Evolutionary conservation across 2,888 invertebrate genomes (phyloP), one percentile per base, ranked within the genome.

Genomic region (Leptodirus hochenwartii): DNA sequence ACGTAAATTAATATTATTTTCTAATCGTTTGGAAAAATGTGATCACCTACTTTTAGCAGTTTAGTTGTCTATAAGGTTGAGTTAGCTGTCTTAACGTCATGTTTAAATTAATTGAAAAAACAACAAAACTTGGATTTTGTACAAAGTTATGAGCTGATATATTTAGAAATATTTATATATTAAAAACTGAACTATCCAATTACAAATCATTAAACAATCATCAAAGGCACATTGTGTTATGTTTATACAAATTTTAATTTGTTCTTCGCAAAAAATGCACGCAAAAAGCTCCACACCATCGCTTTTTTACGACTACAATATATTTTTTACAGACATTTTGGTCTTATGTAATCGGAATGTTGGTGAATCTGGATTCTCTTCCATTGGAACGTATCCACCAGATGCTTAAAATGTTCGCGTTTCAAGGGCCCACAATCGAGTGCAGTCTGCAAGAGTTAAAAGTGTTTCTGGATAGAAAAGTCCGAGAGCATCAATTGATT

Each of bases 281-380:
- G n/a, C n/a, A n/a, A n/a, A n/a, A n/a, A n/a, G n/a, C n/a, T n/a
- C n/a, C n/a, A n/a, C n/a, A n/a, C n/a, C n/a, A n/a, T n/a, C n/a
- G n/a, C n/a, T n/a, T n/a, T n/a, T n/a, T n/a, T n/a, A n/a, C n/a
- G n/a, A n/a, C n/a, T n/a, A n/a, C n/a, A n/a, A n/a, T n/a, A n/a
- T n/a, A 38, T 42, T 40, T 33, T 42, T 46, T 54, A 49, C 47
- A 69, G 66, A 70, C 76, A 25, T 90, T 91, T 54, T 95, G 95
- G 95, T 85, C 90, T 0, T 95, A 93, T 47, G 90, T 95, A 43
- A 81, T 88, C 25, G 93, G 91, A 11, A 95, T 95, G 95, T 57
- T 95, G 33, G 90, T 90, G 8, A 95, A 95, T 60, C 60, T 95
- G 38, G 90, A 91, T 45, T 82, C 81, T 0, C 62, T 93, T 48